phyloP scores from a whole-genome alignment of 2,888 invertebrate genomes.

The Drosophila ochracea region DNA sequence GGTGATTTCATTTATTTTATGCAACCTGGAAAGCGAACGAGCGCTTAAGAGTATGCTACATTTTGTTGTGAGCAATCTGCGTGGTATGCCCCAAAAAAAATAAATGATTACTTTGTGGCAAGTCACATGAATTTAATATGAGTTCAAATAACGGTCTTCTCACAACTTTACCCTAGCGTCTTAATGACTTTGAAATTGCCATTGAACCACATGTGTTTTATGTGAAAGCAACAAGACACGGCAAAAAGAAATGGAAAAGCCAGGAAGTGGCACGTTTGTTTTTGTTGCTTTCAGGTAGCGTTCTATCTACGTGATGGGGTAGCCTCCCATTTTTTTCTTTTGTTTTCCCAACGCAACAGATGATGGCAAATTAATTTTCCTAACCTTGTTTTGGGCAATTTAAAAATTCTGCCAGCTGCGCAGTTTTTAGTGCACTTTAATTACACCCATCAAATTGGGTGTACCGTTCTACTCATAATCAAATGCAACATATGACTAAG shows the following conservation, averaged over 20 bases:
- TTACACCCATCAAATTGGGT: background rate
- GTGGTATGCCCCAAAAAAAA: conserved; percentile 4
- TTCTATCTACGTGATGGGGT: conserved; percentile 1
- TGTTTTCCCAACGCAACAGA: background rate
- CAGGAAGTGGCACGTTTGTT: conserved; percentile 39
- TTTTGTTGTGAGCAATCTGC: conserved; percentile 25
- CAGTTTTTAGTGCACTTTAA: background rate
- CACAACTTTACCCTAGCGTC: conserved; percentile 43
- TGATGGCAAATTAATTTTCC: conserved; percentile 45
- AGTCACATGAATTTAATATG: conserved; percentile 47
- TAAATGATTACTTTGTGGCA: conserved; percentile 42
- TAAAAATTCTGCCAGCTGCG: background rate
- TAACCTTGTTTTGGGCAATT: conserved; percentile 1
- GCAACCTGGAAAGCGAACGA: background rate
- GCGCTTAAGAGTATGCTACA: conserved; percentile 36
- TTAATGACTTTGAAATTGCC: conserved; percentile 75
- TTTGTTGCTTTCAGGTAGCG: conserved; percentile 25
- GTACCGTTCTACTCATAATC: background rate
- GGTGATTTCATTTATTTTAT: conserved; percentile 40
- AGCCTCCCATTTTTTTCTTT: background rate
- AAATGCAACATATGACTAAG: background rate
- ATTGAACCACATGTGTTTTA: conserved; percentile 14
- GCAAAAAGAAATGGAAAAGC: background rate
- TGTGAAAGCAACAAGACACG: conserved; percentile 21
- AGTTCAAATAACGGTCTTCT: conserved; percentile 33